phyloP scores from a whole-genome alignment of 2,888 invertebrate genomes.

The Prosopocoilus inquinatus region DNA sequence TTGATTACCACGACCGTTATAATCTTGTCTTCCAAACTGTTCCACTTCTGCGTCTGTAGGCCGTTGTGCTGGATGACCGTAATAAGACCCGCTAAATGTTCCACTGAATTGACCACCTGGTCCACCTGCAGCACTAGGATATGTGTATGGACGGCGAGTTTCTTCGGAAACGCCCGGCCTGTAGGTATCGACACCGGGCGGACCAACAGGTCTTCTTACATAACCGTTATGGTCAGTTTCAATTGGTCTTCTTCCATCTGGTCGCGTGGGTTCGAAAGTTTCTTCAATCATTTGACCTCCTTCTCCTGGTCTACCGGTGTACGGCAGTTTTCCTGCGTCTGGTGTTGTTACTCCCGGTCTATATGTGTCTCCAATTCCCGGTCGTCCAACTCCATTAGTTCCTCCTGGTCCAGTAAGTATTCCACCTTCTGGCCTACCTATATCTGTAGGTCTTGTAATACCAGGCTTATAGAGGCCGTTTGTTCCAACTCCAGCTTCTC shows the following conservation, averaged over 20 bases:
- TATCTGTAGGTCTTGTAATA: constrained; percentile 18
- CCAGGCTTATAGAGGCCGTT: not conserved
- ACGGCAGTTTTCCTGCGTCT: not conserved
- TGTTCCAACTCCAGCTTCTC: not conserved
- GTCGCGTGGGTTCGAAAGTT: not conserved
- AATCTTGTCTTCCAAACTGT: constrained; percentile 4
- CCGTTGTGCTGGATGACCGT: too few species aligned
- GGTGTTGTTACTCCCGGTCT: constrained; percentile 4
- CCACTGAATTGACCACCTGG: too few species aligned
- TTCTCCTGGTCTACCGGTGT: constrained; percentile 8
- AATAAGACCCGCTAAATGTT: too few species aligned
- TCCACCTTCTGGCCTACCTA: constrained; percentile 11
- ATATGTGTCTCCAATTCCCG: not conserved
- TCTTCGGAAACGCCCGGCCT: too few species aligned
- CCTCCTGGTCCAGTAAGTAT: not conserved
- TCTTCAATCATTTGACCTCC: not conserved
- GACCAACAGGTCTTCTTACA: too few species aligned
- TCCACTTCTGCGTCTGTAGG: constrained; percentile 5
- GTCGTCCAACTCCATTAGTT: not conserved
- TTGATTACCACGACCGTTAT: not conserved
- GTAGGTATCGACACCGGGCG: too few species aligned
- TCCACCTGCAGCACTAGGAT: too few species aligned
- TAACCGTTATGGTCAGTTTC: not conserved
- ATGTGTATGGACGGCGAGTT: too few species aligned
- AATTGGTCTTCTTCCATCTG: not conserved